Conservation (phyloP, 2,888 invertebrate genomes). For the Machimus atricapillus region DNA sequence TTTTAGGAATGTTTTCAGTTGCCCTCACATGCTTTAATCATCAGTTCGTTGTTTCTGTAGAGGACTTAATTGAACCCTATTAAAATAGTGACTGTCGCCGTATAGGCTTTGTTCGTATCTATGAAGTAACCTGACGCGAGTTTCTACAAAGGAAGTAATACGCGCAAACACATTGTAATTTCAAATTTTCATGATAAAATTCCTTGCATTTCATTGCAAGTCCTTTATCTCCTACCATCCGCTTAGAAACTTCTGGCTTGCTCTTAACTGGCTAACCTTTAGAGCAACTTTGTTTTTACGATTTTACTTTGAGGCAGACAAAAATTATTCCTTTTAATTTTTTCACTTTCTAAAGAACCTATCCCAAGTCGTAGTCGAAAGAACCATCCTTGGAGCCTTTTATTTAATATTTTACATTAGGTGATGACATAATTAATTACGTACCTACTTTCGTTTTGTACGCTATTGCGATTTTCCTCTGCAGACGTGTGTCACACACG, state of each 20-base stretch:
- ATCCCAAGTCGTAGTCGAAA: not conserved
- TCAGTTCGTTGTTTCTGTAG: constrained; percentile 12
- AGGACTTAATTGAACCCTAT: constrained; percentile 1
- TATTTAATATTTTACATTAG: constrained; percentile 38
- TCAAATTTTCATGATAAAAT: constrained; percentile 29
- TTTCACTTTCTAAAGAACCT: constrained; percentile 15
- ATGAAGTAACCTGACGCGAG: not conserved
- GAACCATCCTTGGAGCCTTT: constrained; percentile 22
- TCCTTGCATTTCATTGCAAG: constrained; percentile 4
- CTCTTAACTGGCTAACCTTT: constrained; percentile 30
- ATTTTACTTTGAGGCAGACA: constrained; percentile 2
- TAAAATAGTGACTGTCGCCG: not conserved
- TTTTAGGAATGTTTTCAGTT: not conserved
- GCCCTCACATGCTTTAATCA: constrained; percentile 6
- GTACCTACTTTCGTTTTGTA: constrained; percentile 9
- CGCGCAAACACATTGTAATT: constrained; percentile 18
- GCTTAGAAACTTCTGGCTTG: not conserved
- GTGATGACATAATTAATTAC: constrained; percentile 38
- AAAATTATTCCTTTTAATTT: not conserved
- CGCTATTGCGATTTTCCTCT: not conserved
- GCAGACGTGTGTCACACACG: not conserved
- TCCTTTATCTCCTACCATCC: constrained; percentile 22
- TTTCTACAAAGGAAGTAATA: constrained; percentile 43
- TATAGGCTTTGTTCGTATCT: not conserved
- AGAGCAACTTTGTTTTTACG: constrained; percentile 19